Evolutionary conservation across 2,888 invertebrate species (phyloP).

Genomic region (Psylliodes chrysocephalus): DNA sequence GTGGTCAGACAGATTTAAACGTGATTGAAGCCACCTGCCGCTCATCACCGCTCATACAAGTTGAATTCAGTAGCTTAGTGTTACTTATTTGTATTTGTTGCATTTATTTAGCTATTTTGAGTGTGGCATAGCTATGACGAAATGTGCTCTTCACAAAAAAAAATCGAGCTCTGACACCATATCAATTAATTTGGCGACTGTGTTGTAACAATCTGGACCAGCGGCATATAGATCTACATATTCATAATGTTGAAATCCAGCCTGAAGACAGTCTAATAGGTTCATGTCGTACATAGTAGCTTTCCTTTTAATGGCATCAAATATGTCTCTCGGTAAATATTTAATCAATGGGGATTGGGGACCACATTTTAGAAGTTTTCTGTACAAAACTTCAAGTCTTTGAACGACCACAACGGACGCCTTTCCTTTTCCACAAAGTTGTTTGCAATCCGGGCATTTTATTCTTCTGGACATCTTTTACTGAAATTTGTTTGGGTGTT

Average conservation of each 20-base stretch:
- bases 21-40: no score
- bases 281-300: not conserved
- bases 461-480: constrained; percentile 10
- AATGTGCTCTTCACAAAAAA: no score
- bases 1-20: no score
- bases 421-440: not conserved
- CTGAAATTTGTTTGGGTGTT: constrained; percentile 10
- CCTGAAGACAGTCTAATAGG: not conserved
- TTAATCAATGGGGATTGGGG: not conserved
- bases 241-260: not conserved
- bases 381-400: not conserved
- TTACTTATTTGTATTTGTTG: no score
- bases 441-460: not conserved
- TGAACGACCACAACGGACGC: not conserved
- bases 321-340: not conserved
- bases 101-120: no score
- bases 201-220: not conserved
- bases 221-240: not conserved
- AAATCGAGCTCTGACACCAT: no score
- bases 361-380: not conserved
- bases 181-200: not conserved
- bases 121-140: no score
- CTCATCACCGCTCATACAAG: no score
- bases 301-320: not conserved
- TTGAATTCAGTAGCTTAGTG: no score